phyloP scores from a whole-genome alignment of 1,140 invertebrate genomes.

The Dendrolimus kikuchii region DNA sequence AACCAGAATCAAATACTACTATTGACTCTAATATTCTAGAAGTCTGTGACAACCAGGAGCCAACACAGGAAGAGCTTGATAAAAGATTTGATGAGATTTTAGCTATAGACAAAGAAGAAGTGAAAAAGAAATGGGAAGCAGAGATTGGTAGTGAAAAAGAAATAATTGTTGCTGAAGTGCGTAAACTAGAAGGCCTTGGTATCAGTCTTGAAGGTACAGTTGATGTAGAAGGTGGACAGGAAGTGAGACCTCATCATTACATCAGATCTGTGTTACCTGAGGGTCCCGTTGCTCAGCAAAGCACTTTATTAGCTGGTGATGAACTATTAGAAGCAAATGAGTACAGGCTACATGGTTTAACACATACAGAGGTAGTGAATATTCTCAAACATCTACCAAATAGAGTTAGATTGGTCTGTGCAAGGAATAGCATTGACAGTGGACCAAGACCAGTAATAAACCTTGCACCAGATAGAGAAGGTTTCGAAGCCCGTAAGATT shows the following conservation, averaged over 20 bases:
- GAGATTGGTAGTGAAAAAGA: constrained; percentile 81
- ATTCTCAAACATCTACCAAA: constrained; percentile 91
- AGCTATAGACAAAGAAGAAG: constrained; percentile 67
- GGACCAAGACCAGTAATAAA: constrained; percentile 80
- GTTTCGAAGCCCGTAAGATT: constrained; percentile 83
- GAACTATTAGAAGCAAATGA: constrained; percentile 94
- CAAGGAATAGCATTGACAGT: constrained; percentile 71
- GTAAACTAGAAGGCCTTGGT: constrained; percentile 89
- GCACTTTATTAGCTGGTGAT: constrained; percentile 87
- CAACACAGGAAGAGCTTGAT: constrained; percentile 71
- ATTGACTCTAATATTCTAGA: constrained; percentile 75
- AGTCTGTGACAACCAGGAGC: constrained; percentile 66
- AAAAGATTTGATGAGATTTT: constrained; percentile 73
- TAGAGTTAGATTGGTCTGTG: constrained; percentile 88
- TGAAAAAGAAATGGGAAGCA: constrained; percentile 80
- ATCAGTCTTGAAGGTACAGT: constrained; percentile 95
- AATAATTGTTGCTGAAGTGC: constrained; percentile 85
- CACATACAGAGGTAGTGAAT: constrained; percentile 91
- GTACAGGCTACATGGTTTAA: constrained; percentile 86
- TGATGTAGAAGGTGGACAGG: constrained; percentile 86
- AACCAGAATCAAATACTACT: constrained; percentile 77
- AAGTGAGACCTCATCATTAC: constrained; percentile 89
- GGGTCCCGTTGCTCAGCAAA: constrained; percentile 89
- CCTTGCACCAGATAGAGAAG: constrained; percentile 82
- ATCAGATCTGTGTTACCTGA: constrained; percentile 89